These are phyloP conservation scores for Drosophila anomalata DNA, from an alignment of 2,888 invertebrate genomes.

Conservation along the genomic window DNA sequence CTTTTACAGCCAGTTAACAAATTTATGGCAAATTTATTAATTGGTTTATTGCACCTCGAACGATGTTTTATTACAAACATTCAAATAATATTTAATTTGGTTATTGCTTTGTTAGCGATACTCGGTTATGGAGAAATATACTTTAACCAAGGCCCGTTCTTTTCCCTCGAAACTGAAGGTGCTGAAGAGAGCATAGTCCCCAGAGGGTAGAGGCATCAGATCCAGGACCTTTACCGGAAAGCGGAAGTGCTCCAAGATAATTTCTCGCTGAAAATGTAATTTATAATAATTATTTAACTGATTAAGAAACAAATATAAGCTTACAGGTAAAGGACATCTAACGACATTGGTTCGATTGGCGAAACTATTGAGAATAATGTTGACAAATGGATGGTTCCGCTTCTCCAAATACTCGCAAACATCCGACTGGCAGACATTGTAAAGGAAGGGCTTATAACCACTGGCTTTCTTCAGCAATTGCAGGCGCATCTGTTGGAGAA, in stretches of 20 bases:
- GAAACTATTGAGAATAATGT: conserved; percentile 64
- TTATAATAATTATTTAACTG: not conserved
- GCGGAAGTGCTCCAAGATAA: conserved; percentile 57
- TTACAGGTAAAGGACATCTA: conserved; percentile 64
- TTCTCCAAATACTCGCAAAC: conserved; percentile 71
- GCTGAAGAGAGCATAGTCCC: conserved; percentile 67
- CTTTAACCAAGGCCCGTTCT: conserved; percentile 54
- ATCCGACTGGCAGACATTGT: conserved; percentile 60
- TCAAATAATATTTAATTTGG: conserved; percentile 3
- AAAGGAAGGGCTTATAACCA: conserved; percentile 72
- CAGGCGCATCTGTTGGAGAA: conserved; percentile 59
- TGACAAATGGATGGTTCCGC: conserved; percentile 72
- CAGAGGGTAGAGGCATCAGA: conserved; percentile 60
- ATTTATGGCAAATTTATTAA: conserved; percentile 52
- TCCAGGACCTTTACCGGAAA: conserved; percentile 63
- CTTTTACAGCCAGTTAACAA: conserved; percentile 29
- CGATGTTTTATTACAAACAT: conserved; percentile 43
- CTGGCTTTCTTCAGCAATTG: conserved; percentile 71
- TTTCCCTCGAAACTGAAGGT: conserved; percentile 51
- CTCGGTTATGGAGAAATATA: conserved; percentile 62
- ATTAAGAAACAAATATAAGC: not conserved
- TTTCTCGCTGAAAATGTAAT: conserved; percentile 39
- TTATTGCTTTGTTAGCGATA: conserved; percentile 33
- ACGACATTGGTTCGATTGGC: conserved; percentile 54
- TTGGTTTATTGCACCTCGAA: conserved; percentile 66